Conservation (phyloP, 2,113 vertebrate species). For the Caranx ignobilis region DNA sequence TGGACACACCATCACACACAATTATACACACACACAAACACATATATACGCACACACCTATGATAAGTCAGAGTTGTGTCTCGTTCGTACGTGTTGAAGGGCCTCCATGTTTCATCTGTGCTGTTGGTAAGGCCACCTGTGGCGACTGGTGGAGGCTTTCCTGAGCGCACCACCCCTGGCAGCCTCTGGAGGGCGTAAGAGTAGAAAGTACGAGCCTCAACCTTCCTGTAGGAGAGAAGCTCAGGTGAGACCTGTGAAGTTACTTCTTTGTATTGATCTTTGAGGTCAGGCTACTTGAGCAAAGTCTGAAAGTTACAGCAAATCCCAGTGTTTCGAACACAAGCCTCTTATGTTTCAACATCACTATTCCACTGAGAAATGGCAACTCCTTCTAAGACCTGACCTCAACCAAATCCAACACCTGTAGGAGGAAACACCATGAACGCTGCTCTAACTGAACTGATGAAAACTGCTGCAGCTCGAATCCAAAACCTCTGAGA, state of each 20-base stretch:
- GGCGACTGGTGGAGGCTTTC: conserved; percentile 55
- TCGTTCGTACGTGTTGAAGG: conserved; percentile 84
- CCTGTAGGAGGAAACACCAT: not conserved
- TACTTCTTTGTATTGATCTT: not conserved
- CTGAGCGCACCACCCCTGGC: conserved; percentile 79
- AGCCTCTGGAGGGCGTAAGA: conserved; percentile 87
- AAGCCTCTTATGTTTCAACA: not conserved
- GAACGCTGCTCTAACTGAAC: not conserved
- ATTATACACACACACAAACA: not conserved
- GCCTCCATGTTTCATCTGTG: conserved; percentile 63
- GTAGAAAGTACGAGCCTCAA: conserved; percentile 88
- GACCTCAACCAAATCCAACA: not conserved
- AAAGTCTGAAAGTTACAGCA: not conserved
- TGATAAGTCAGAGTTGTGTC: too few relatives aligned
- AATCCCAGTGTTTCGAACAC: not conserved
- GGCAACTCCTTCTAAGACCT: not conserved
- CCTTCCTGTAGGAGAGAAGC: conserved; percentile 77
- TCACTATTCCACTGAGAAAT: not conserved
- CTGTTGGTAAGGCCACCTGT: not conserved
- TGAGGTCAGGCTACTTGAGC: not conserved
- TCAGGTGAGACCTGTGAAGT: not conserved
- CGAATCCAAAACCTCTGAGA: not conserved
- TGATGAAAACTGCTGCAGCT: not conserved
- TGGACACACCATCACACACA: conserved; percentile 51
- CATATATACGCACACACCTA: not conserved